Conservation (phyloP, 1,140 invertebrate species). For the Sinonovacula constricta region DNA sequence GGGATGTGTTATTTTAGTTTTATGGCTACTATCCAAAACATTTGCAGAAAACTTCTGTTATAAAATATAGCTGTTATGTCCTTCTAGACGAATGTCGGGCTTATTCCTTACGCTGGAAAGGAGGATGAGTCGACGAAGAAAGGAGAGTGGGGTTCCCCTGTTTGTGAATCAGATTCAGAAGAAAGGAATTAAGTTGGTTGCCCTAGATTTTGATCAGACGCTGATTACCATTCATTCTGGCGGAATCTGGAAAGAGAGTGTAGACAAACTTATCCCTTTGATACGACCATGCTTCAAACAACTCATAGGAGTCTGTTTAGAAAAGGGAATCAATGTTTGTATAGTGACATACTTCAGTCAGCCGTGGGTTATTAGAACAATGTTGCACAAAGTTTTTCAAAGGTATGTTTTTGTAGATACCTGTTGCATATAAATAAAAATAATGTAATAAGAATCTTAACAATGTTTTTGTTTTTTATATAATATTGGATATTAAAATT, state of each 20-base stretch:
- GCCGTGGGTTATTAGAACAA: constrained; percentile 72
- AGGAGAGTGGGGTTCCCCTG: constrained; percentile 50
- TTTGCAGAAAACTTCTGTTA: too few relatives aligned
- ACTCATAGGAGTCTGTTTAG: constrained; percentile 67
- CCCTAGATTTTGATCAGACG: constrained; percentile 77
- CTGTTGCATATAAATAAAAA: too few relatives aligned
- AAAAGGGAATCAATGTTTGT: constrained; percentile 68
- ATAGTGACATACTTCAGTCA: constrained; percentile 76
- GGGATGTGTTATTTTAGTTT: too few relatives aligned
- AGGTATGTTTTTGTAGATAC: constrained; percentile 49
- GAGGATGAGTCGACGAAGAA: constrained; percentile 46
- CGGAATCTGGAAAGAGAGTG: constrained; percentile 73
- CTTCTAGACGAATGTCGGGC: too few relatives aligned
- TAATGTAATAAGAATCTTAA: too few relatives aligned
- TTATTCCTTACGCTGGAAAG: background rate
- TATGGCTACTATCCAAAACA: too few relatives aligned
- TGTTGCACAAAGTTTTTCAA: constrained; percentile 67
- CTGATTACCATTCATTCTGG: constrained; percentile 75
- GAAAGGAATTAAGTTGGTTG: constrained; percentile 73
- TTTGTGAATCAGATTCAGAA: constrained; percentile 59
- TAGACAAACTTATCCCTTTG: constrained; percentile 67
- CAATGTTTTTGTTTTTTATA: too few relatives aligned
- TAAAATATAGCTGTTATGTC: too few relatives aligned
- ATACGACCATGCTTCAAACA: constrained; percentile 75
- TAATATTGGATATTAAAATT: too few relatives aligned